Percentiles rank a stretch among this genome's conserved stretches.
phyloP scores from a whole-genome alignment of 2,113 vertebrate species.

The Microcebus tavaratra region DNA sequence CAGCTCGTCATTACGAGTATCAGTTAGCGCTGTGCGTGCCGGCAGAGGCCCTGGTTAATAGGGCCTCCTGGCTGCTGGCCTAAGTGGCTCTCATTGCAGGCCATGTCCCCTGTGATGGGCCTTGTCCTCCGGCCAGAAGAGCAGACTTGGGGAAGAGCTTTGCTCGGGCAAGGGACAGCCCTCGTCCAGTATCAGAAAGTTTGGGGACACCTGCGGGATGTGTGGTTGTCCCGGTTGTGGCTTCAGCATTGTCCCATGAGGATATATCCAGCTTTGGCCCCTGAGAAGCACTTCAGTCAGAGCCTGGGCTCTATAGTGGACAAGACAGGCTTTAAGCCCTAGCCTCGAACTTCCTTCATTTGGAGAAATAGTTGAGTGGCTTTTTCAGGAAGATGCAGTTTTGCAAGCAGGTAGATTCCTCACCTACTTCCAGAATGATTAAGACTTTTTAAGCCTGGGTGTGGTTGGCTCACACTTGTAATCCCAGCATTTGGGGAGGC shows the following conservation, averaged over 20 bases:
- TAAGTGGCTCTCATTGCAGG: neutral
- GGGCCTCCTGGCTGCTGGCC: neutral
- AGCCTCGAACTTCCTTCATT: no score
- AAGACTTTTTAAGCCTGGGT: no score
- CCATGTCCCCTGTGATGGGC: rapidly evolving
- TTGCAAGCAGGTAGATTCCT: neutral
- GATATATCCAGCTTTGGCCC: neutral
- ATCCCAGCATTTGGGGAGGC: no score
- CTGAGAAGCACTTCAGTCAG: neutral
- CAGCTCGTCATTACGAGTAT: neutral
- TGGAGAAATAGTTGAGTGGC: rapidly evolving
- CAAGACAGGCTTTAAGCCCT: no score
- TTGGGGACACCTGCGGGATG: neutral
- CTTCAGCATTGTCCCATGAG: rapidly evolving
- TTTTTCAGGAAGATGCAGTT: neutral
- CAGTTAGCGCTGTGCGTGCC: rapidly evolving
- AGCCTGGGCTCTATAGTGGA: no score
- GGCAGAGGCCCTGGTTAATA: neutral
- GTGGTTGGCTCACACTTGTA: no score
- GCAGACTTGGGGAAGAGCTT: neutral
- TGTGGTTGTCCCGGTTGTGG: no score
- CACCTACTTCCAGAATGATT: neutral
- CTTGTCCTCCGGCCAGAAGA: neutral
- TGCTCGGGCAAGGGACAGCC: neutral
- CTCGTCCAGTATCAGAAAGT: neutral